Base-by-base conservation (phyloP, 1,140 invertebrate genomes). In the Trachymyrmex septentrionalis region DNA sequence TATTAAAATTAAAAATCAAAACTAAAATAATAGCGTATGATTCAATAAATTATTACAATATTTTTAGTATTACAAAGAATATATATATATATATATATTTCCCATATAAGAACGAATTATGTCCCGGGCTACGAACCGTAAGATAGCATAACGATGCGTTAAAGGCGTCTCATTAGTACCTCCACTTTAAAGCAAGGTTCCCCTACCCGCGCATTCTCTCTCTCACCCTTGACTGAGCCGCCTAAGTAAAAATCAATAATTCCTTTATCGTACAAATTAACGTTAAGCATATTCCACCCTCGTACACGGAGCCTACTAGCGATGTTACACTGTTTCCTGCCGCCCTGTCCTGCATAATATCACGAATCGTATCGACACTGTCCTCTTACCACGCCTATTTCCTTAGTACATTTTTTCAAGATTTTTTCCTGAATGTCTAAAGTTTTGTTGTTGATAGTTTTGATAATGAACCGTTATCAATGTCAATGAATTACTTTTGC, bases 211-310 rank as follows among this genome's bases (percentile, higher is more conserved):
- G 69, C 67, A 73, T 87, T 81, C 63, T 81, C 50, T 80, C 48
- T 92, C 90, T 91, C 91, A 92, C 92, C 92, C 93, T 93, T 89
- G 87, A 92, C 88, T 92, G 93, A 86, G 85, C 87, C 85, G 89
- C 71, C 92, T 94, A 94, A 95, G 94, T 95, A 94, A 94, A 95
- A 95, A 95, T 95, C 94, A 94, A 95, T 95, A 94, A 94, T 94
- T 94, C 93, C 93, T 95, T 94, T 95, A 95, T 94, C 93, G 93
- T 88, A 92, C 91, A 94, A 95, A 95, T 95, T 94, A 95, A 94
- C 92, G 93, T 89, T 94, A 94, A 94, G 93, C 92, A 93, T 93
- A 94, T 94, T 94, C 93, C 90, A 92, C 93, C 93, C 93, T 93
- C 92, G 92, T 89, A 87, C 87, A 90, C 88, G 72, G 66, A 84